Conservation (phyloP, 2,113 vertebrate species). For the Rynchops niger region DNA sequence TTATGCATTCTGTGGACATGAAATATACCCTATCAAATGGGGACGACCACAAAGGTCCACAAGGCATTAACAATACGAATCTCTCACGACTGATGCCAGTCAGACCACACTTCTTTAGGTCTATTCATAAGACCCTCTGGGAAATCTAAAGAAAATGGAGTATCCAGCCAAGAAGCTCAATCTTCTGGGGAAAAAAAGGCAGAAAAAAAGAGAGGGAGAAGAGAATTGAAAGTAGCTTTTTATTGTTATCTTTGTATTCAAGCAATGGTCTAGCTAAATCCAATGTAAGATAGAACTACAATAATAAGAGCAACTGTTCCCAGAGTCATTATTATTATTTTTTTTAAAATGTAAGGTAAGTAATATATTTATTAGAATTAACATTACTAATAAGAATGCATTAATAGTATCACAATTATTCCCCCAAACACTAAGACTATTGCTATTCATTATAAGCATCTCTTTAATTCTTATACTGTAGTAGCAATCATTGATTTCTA, state of each 20-base stretch:
- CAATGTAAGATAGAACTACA: neutral
- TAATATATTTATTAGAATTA: neutral
- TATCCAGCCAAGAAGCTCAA: neutral
- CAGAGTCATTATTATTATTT: neutral
- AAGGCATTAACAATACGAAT: neutral
- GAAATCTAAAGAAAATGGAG: neutral
- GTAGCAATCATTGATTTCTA: neutral
- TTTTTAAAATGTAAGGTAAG: neutral
- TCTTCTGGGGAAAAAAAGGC: neutral
- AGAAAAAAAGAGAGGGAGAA: neutral
- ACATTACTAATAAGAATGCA: neutral
- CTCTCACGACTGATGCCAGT: neutral
- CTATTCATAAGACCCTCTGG: neutral
- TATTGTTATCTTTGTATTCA: neutral
- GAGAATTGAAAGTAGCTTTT: neutral
- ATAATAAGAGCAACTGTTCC: neutral
- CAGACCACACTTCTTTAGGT: neutral
- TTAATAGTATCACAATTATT: neutral
- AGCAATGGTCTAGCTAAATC: neutral
- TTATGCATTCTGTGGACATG: neutral
- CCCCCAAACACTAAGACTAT: neutral
- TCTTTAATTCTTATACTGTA: neutral
- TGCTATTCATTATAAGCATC: neutral
- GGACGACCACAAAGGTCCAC: neutral
- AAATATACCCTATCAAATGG: neutral